These are phyloP conservation scores for Buceros bicornis DNA, from an alignment of 2,797 vertebrate genomes.

Conservation along the genomic window DNA sequence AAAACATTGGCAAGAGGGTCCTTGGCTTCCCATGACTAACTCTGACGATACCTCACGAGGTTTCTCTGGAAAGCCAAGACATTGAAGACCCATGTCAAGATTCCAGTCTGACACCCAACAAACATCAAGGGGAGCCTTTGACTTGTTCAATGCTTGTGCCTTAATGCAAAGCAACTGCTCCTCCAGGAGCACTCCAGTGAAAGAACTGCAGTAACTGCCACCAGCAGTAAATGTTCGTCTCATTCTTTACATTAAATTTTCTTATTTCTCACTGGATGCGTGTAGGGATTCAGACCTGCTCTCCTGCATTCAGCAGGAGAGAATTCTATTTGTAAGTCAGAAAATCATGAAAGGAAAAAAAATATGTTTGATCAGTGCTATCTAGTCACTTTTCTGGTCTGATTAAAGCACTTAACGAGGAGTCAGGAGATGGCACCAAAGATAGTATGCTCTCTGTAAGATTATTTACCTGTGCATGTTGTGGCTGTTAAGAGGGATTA, in stretches of 20 bases:
- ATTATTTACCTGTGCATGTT: neutral
- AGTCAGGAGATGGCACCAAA: neutral
- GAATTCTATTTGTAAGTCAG: neutral
- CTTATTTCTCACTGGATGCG: neutral
- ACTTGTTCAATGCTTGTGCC: neutral
- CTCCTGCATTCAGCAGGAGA: neutral
- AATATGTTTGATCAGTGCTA: neutral
- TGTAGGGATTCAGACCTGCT: neutral
- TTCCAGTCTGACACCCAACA: neutral
- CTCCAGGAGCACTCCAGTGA: neutral
- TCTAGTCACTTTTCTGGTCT: neutral
- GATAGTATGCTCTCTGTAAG: neutral
- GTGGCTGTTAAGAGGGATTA: neutral
- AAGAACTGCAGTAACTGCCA: neutral
- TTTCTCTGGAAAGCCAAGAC: neutral
- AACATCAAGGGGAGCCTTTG: neutral
- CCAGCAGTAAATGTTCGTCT: neutral
- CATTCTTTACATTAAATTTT: neutral
- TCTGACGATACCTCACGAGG: neutral
- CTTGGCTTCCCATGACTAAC: neutral
- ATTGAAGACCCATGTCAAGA: neutral
- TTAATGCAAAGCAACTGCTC: neutral
- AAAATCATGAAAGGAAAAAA: neutral
- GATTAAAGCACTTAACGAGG: neutral
- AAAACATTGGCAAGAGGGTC: neutral